Percentiles rank a stretch among this genome's conserved stretches.
Evolutionary conservation across 2,113 vertebrate species (phyloP).

Genomic region (Bufo bufo): DNA sequence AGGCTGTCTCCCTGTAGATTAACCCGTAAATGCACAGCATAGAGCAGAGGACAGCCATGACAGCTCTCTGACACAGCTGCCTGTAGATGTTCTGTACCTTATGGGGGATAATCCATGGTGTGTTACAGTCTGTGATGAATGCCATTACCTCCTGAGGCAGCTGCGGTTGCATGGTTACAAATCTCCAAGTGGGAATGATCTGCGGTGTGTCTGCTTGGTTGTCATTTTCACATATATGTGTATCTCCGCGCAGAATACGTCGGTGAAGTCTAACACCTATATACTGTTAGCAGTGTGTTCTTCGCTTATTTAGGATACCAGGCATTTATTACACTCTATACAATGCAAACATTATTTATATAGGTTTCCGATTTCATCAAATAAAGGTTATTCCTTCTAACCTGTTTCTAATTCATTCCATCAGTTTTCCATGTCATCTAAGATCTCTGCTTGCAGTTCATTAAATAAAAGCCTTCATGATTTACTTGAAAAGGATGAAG

Average conservation of each 20-base stretch:
- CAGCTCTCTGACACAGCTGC: slow-evolving; percentile 27
- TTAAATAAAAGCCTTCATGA: too few relatives aligned
- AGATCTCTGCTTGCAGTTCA: too few relatives aligned
- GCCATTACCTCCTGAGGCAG: not conserved
- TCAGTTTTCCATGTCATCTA: too few relatives aligned
- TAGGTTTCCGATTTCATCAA: too few relatives aligned
- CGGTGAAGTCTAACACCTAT: too few relatives aligned
- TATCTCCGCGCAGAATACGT: not conserved
- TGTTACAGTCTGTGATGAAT: not conserved
- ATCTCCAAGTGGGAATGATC: not conserved
- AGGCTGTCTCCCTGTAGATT: not conserved
- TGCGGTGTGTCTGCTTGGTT: not conserved
- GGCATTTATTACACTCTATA: too few relatives aligned
- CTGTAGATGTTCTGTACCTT: not conserved
- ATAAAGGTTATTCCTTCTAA: too few relatives aligned
- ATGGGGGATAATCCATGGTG: not conserved
- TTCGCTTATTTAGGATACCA: too few relatives aligned
- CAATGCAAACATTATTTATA: too few relatives aligned
- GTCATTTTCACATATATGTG: not conserved
- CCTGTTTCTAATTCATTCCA: too few relatives aligned
- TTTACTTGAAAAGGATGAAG: too few relatives aligned
- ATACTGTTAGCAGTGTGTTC: too few relatives aligned
- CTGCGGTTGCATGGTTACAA: slow-evolving; percentile 9
- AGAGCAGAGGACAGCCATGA: slow-evolving; percentile 42
- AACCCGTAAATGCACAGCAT: not conserved